These are phyloP conservation scores for Lithophane ornitopus DNA, from an alignment of 2,888 invertebrate genomes.

Conservation along the genomic window DNA sequence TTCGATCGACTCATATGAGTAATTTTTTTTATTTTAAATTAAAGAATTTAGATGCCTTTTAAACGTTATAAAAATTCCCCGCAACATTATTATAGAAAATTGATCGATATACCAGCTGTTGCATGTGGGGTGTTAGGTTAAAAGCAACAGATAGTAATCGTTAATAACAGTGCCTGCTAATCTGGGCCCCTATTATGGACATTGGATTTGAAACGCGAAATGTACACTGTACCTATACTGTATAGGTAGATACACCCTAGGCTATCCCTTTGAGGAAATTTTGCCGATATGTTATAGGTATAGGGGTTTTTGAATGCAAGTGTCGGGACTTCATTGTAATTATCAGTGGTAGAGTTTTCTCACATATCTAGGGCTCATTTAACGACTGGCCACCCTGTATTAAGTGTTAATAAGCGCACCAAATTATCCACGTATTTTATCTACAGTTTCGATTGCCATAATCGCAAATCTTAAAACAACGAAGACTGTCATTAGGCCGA, in stretches of 20 bases:
- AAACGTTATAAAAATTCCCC: not conserved
- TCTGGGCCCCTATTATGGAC: not conserved
- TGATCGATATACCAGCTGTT: conserved; percentile 18
- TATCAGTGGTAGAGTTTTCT: too few species aligned
- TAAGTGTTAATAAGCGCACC: conserved; percentile 1
- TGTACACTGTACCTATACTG: not conserved
- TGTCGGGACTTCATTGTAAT: too few species aligned
- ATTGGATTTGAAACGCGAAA: not conserved
- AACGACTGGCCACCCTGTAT: too few species aligned
- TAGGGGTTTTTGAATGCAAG: too few species aligned
- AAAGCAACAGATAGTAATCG: conserved; percentile 24
- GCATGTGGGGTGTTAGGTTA: conserved; percentile 17
- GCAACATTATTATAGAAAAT: conserved; percentile 26
- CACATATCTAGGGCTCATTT: too few species aligned
- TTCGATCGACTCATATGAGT: too few species aligned
- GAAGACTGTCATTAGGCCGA: conserved; percentile 40
- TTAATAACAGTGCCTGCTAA: not conserved
- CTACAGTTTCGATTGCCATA: conserved; percentile 18
- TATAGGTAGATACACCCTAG: not conserved
- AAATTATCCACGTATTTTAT: conserved; percentile 12
- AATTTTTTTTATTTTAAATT: too few species aligned
- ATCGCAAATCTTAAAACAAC: conserved; percentile 22
- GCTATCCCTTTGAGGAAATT: not conserved
- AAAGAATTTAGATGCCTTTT: not conserved
- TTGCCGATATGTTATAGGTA: not conserved